Conservation (phyloP, 2,113 vertebrate species). For the Corythoichthys haematopterus region DNA sequence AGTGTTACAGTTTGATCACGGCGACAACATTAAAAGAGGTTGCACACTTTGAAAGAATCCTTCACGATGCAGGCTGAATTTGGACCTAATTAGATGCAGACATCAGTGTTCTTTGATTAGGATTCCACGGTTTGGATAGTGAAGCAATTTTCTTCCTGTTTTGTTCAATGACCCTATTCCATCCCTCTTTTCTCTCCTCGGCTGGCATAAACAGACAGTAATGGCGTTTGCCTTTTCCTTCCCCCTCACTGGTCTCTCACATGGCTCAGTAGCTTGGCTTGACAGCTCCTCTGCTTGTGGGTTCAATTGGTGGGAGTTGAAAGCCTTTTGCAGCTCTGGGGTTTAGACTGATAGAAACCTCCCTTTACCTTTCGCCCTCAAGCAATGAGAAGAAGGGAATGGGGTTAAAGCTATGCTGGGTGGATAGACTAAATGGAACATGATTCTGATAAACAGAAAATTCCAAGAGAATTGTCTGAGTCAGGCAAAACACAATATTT, state of each 20-base stretch:
- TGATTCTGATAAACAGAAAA: slow-evolving; percentile 44
- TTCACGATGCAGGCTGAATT: slow-evolving; percentile 15
- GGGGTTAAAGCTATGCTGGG: slow-evolving; percentile 52
- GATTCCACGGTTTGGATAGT: slow-evolving; percentile 45
- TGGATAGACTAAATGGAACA: slow-evolving; percentile 61
- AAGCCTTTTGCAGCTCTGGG: slow-evolving; percentile 60
- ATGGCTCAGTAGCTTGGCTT: slow-evolving; percentile 59
- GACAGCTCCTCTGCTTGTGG: slow-evolving; percentile 55
- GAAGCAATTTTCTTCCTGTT: slow-evolving; percentile 43
- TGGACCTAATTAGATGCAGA: slow-evolving; percentile 35
- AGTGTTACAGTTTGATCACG: neutral
- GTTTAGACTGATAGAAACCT: slow-evolving; percentile 55
- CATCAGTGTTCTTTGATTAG: slow-evolving; percentile 19
- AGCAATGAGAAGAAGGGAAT: slow-evolving; percentile 51
- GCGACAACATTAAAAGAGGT: neutral
- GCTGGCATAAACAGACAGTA: slow-evolving; percentile 62
- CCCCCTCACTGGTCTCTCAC: slow-evolving; percentile 60
- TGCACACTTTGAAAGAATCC: slow-evolving; percentile 10
- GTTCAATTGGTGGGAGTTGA: slow-evolving; percentile 63
- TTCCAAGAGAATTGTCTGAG: slow-evolving; percentile 15
- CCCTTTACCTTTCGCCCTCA: slow-evolving; percentile 60
- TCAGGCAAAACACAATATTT: neutral
- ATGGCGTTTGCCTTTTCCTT: slow-evolving; percentile 59
- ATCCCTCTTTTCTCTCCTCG: slow-evolving; percentile 25
- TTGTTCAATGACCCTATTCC: slow-evolving; percentile 46